phyloP scores from a whole-genome alignment of 2,888 invertebrate genomes.

The Dexiosoma caninum region DNA sequence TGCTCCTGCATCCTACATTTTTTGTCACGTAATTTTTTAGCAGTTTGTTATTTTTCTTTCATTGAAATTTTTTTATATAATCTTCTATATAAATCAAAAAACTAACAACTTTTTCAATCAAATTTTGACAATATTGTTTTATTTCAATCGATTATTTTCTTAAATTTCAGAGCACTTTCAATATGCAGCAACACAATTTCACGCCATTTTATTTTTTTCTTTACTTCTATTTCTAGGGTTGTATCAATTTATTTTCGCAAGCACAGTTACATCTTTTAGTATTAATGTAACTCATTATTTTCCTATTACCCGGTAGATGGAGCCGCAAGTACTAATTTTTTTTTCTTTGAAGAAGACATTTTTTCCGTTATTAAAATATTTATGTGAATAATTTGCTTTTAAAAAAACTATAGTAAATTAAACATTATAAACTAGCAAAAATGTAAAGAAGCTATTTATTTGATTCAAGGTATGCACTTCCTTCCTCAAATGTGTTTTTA shows the following conservation, averaged over 20 bases:
- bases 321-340: too few species aligned
- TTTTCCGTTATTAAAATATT: too few species aligned
- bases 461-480: too few species aligned
- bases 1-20: slow-evolving; percentile 41
- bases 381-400: too few species aligned
- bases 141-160: slow-evolving; percentile 10
- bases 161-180: slow-evolving; percentile 25
- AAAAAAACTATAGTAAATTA: too few species aligned
- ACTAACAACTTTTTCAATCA: background rate
- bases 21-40: slow-evolving; percentile 41
- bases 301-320: background rate
- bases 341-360: too few species aligned
- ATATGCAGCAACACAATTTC: slow-evolving; percentile 46
- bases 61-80: background rate
- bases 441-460: too few species aligned
- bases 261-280: background rate
- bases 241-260: background rate
- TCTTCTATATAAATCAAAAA: background rate
- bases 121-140: background rate
- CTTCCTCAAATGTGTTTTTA: too few species aligned
- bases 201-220: slow-evolving; percentile 56
- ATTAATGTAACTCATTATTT: too few species aligned
- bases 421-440: too few species aligned
- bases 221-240: slow-evolving; percentile 49
- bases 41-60: background rate